These are phyloP conservation scores for Holotrichia oblita DNA, from an alignment of 1,140 invertebrate genomes.

Conservation along the genomic window DNA sequence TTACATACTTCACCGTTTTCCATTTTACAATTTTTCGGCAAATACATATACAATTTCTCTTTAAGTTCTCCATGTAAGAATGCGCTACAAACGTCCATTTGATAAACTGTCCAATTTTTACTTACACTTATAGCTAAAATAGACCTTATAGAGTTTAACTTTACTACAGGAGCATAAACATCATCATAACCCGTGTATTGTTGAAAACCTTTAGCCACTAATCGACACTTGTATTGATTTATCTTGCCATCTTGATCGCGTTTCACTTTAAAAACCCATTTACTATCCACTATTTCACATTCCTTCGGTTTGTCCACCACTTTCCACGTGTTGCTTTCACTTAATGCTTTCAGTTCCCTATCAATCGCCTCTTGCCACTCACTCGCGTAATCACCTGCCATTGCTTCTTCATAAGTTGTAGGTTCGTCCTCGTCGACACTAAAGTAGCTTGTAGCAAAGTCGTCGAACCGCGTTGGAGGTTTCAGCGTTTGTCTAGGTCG, in stretches of 20 bases:
- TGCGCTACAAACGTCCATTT: conserved; percentile 20
- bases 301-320: conserved; percentile 11
- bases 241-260: conserved; percentile 44
- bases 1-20: background rate
- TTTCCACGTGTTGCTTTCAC: conserved; percentile 44
- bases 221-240: conserved; percentile 32
- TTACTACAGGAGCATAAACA: conserved; percentile 17
- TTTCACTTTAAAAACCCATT: conserved; percentile 58
- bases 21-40: background rate
- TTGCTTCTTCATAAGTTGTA: no score
- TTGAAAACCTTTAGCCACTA: conserved; percentile 38
- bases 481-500: no score
- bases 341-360: conserved; percentile 40
- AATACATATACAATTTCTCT: background rate
- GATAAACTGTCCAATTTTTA: background rate
- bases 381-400: no score
- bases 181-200: background rate
- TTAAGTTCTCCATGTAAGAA: conserved; percentile 13
- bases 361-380: no score
- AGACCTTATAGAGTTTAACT: conserved; percentile 4
- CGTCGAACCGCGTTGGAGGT: no score
- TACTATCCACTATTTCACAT: conserved; percentile 47
- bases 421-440: no score
- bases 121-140: conserved; percentile 11
- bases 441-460: no score